Base-by-base conservation (phyloP, 2,888 invertebrate species). In the Scaeva pyrastri region DNA sequence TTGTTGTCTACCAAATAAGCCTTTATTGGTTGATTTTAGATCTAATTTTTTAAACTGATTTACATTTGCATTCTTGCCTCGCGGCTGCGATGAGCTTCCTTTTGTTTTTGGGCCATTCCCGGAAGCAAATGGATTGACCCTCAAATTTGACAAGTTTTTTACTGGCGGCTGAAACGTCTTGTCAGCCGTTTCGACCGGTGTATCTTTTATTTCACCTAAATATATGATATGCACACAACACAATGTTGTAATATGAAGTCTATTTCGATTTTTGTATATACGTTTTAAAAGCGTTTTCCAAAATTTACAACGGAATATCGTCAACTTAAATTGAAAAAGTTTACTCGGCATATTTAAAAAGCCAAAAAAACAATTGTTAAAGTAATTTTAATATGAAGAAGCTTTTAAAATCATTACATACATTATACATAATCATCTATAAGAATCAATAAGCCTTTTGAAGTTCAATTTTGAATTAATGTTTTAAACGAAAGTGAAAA, bases 1-100 rank as follows among this genome's bases (percentile, higher is more conserved):
- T 48, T 88, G 88, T 48, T 90, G 89, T 75, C 90, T 90, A 2
- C 72, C 88, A 80, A 91, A 91, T 2, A 90, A 90, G 0, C 88
- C 89, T 26, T 88, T 88, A 11, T 64, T 66, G 14, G 48, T 81
- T 45, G 64, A 64, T 43, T 60, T 68, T 3, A 52, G 16, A 14
- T 77, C 86, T 76, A 73, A 75, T 71, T 45, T 74, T 76, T 70
- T 56, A 48, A 48, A n/a, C 23, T 71, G 64, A 39, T 60, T 43
- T 26, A 12, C 11, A 39, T 21, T n/a, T 14, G 23, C 19, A 2
- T 84, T 81, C 21, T 88, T 87, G 39, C 4, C n/a, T 16, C 26
- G 66, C 11, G 14, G 26, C 55, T 56, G 26, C 62, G 73, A 31
- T 43, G 72, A 26, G 86, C 88, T 88, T 86, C 83, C 83, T 82